A percentile compares a stretch with the other conserved stretches of the same genome.
These are phyloP conservation scores for Umimayanthus chanpuru DNA, from an alignment of 92 coral and sea anemone species.

Conservation along the genomic window DNA sequence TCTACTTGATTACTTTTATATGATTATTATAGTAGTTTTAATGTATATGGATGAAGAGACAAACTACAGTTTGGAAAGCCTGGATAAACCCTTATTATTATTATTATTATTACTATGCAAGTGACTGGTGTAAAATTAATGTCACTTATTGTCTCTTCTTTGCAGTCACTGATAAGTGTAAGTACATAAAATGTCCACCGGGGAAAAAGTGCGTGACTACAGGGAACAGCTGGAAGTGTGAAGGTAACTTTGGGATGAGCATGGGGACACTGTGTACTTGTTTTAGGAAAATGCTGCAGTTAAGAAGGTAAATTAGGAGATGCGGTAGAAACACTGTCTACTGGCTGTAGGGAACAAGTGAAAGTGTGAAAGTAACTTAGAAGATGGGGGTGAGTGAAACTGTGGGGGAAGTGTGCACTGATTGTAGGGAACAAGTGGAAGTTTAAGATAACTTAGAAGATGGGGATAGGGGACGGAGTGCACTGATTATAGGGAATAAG, in stretches of 20 bases:
- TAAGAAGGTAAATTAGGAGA: background rate
- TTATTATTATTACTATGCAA: too few species aligned
- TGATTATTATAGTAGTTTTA: too few species aligned
- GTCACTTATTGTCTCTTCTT: background rate
- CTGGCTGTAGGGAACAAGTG: background rate
- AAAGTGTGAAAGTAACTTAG: background rate
- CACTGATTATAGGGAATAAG: background rate
- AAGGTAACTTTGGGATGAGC: background rate
- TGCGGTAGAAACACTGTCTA: background rate
- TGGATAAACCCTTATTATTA: too few species aligned
- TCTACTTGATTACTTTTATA: too few species aligned
- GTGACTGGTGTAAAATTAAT: too few species aligned
- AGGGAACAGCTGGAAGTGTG: slow-evolving; percentile 2
- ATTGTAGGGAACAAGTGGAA: background rate
- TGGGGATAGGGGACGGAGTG: too few species aligned
- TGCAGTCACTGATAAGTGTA: background rate
- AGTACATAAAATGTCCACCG: background rate
- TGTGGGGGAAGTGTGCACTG: background rate
- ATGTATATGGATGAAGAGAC: too few species aligned
- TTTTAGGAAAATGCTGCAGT: too few species aligned
- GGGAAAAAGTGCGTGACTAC: background rate
- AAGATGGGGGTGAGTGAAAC: background rate
- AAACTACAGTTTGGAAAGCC: too few species aligned
- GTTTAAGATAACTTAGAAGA: background rate
- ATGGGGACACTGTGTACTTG: background rate